A percentile compares a stretch with the other conserved stretches of the same genome.
phyloP scores from a whole-genome alignment of 2,797 vertebrate genomes.

The Anolis apletophallus region DNA sequence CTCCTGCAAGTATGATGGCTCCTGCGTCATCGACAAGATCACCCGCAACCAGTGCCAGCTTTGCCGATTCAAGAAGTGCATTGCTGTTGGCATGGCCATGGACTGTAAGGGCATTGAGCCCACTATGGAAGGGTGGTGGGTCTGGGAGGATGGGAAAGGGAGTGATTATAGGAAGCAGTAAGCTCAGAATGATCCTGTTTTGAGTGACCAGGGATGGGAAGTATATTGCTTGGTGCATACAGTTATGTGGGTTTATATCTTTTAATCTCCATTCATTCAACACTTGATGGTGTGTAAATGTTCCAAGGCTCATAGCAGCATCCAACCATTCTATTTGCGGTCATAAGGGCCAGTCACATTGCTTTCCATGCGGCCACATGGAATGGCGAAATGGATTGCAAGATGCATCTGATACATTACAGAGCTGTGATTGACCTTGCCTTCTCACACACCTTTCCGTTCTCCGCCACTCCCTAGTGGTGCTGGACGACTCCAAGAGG shows the following conservation, averaged over 20 bases:
- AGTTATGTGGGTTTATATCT: background rate
- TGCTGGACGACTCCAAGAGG: slow-evolving; percentile 95
- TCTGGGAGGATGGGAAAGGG: background rate
- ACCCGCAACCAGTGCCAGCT: slow-evolving; percentile 99
- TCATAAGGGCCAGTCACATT: background rate
- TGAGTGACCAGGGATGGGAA: background rate
- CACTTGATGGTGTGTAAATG: background rate
- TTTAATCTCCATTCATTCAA: background rate
- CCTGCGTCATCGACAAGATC: slow-evolving; percentile 98
- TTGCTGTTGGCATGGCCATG: slow-evolving; percentile 98
- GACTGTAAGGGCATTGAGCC: slow-evolving; percentile 85
- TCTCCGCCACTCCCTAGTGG: slow-evolving; percentile 82
- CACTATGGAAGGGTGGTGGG: background rate
- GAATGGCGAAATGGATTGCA: background rate
- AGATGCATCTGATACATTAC: background rate
- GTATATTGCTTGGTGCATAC: background rate
- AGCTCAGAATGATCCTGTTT: background rate
- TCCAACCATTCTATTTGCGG: background rate
- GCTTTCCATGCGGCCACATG: background rate
- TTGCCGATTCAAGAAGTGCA: slow-evolving; percentile 98
- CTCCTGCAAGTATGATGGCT: slow-evolving; percentile 97
- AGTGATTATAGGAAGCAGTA: slow-evolving; percentile 2
- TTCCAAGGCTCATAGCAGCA: background rate
- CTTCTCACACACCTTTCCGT: slow-evolving; percentile 14
- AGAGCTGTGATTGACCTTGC: background rate